These are phyloP conservation scores for Pantherophis alleghaniensis DNA, from an alignment of 2,797 vertebrate species.

Conservation along the genomic window DNA sequence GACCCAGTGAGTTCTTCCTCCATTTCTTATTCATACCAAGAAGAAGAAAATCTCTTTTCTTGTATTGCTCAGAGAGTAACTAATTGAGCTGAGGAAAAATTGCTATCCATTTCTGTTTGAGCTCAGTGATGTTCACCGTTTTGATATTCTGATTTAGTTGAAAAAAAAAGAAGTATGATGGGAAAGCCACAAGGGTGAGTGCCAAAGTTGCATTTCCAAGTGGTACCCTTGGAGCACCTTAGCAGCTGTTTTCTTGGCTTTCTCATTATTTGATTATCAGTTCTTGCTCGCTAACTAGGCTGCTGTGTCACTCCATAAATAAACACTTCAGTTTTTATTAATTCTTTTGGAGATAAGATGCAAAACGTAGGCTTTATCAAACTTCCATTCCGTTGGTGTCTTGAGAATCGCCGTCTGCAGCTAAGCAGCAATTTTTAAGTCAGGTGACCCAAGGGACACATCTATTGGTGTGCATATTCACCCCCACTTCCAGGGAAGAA, in stretches of 20 bases:
- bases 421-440: not conserved
- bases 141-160: not conserved
- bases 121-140: not conserved
- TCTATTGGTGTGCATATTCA: not conserved
- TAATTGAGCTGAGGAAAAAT: not conserved
- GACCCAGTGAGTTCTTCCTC: not conserved
- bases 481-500: no score
- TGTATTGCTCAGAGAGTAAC: not conserved
- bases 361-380: not conserved
- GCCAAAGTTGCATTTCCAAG: not conserved
- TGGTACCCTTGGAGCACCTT: no score
- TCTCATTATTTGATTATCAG: not conserved
- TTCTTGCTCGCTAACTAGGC: not conserved
- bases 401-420: not conserved
- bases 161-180: not conserved
- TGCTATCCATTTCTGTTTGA: not conserved
- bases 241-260: not conserved
- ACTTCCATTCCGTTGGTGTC: not conserved
- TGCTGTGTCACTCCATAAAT: not conserved
- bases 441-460: not conserved
- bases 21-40: not conserved
- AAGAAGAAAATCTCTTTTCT: not conserved
- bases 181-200: not conserved
- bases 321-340: not conserved
- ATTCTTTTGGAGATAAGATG: slow-evolving; percentile 4